phyloP scores from a whole-genome alignment of 2,113 vertebrate species.

The Hypanus sabinus region DNA sequence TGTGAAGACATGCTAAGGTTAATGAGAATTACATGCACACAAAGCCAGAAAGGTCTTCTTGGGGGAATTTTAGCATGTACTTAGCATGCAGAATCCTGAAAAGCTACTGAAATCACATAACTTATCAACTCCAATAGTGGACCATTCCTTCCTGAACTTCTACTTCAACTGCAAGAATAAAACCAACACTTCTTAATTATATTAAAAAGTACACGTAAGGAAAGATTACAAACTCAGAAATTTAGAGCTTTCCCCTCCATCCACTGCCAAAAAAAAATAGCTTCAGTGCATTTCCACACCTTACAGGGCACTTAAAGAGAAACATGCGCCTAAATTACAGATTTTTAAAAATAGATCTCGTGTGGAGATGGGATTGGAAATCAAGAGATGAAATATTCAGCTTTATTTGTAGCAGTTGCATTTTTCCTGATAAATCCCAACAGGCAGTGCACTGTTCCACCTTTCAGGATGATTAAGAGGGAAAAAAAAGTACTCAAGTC shows the following conservation, averaged over 20 bases:
- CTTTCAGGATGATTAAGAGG: background rate
- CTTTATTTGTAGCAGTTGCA: background rate
- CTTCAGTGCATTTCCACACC: background rate
- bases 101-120: slow-evolving; percentile 12
- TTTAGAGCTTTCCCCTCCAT: background rate
- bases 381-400: background rate
- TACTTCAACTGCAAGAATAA: slow-evolving; percentile 23
- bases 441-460: slow-evolving; percentile 10
- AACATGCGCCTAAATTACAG: background rate
- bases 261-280: background rate
- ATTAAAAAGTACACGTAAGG: background rate
- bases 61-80: background rate
- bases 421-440: background rate
- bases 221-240: slow-evolving; percentile 8
- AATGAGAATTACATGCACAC: slow-evolving; percentile 14
- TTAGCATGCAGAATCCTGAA: background rate
- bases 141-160: background rate
- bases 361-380: background rate
- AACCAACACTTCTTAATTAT: slow-evolving; percentile 1
- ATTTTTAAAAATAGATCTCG: background rate
- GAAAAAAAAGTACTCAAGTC: background rate
- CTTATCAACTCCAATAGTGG: slow-evolving; percentile 23
- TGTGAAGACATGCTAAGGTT: slow-evolving; percentile 20
- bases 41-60: background rate
- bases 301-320: too few species aligned